These are phyloP conservation scores for Phanerotoma sp. DNA, from an alignment of 2,888 invertebrate species.

Conservation along the genomic window DNA sequence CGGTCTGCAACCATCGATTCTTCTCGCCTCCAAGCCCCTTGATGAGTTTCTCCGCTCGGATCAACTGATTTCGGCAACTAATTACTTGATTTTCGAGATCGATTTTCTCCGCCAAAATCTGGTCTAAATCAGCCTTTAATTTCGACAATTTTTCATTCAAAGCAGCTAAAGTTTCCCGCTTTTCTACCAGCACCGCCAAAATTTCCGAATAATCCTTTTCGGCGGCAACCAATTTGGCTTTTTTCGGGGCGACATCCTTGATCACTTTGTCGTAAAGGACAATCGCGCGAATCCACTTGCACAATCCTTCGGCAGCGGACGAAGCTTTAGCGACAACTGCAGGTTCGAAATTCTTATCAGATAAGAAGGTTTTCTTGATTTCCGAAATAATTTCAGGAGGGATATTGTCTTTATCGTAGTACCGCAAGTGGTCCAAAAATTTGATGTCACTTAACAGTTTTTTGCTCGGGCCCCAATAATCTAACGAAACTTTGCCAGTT, in stretches of 20 bases:
- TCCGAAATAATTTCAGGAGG: slow-evolving; percentile 67
- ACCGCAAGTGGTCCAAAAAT: slow-evolving; percentile 72
- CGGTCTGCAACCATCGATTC: slow-evolving; percentile 78
- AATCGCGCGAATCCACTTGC: slow-evolving; percentile 89
- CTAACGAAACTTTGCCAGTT: slow-evolving; percentile 69
- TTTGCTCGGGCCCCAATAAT: slow-evolving; percentile 87
- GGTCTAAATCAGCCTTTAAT: slow-evolving; percentile 69
- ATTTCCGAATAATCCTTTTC: slow-evolving; percentile 80
- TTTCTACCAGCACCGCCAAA: slow-evolving; percentile 82
- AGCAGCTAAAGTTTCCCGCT: slow-evolving; percentile 74
- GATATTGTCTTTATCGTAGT: slow-evolving; percentile 86
- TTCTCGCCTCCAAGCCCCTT: slow-evolving; percentile 84
- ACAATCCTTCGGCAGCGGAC: slow-evolving; percentile 90
- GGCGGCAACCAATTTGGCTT: slow-evolving; percentile 75
- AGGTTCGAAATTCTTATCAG: slow-evolving; percentile 78
- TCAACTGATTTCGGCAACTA: slow-evolving; percentile 77
- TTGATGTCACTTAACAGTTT: slow-evolving; percentile 78
- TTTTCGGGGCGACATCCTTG: slow-evolving; percentile 83
- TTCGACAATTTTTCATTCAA: slow-evolving; percentile 76
- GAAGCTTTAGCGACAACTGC: slow-evolving; percentile 84
- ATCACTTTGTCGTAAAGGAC: slow-evolving; percentile 85
- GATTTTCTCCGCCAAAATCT: slow-evolving; percentile 68
- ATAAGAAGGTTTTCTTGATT: slow-evolving; percentile 44
- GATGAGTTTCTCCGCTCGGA: slow-evolving; percentile 84
- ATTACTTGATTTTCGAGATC: slow-evolving; percentile 70